A percentile compares a stretch with the other conserved stretches of the same genome.
Evolutionary conservation across 2,113 vertebrate species (phyloP).

Genomic region (Sinocyclocheilus anshuiensis): DNA sequence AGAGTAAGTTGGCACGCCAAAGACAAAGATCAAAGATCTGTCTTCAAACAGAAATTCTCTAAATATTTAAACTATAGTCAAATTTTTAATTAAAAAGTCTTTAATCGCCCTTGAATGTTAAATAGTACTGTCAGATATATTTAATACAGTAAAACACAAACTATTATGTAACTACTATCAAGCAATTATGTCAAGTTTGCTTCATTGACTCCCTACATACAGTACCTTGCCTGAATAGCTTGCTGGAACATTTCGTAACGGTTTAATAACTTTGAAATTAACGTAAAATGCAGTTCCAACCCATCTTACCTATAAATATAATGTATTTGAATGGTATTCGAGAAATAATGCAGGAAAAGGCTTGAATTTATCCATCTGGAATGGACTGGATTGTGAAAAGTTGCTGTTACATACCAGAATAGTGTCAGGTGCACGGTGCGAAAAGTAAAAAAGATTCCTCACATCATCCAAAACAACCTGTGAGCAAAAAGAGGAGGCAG

Average conservation of each 20-base stretch:
- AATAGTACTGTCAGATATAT: neutral
- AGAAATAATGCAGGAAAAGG: neutral
- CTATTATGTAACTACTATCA: neutral
- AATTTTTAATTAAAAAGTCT: neutral
- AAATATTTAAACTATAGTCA: neutral
- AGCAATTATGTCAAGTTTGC: neutral
- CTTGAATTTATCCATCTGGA: neutral
- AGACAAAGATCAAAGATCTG: constrained; percentile 74
- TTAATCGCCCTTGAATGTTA: neutral
- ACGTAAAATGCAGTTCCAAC: neutral
- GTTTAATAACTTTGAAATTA: constrained; percentile 5
- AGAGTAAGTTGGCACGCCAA: constrained; percentile 59
- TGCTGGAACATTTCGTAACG: neutral
- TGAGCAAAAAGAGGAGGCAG: neutral
- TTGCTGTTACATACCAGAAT: neutral
- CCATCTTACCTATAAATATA: neutral
- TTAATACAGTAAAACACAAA: neutral
- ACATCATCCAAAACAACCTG: neutral
- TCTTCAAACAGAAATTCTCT: neutral
- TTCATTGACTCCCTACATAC: neutral
- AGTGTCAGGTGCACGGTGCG: neutral
- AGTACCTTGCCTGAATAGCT: neutral
- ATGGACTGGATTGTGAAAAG: neutral
- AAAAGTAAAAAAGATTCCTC: neutral
- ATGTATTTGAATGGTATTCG: neutral